Evolutionary conservation across 1,140 invertebrate genomes (phyloP).

Genomic region (Dreissena rostriformis): DNA sequence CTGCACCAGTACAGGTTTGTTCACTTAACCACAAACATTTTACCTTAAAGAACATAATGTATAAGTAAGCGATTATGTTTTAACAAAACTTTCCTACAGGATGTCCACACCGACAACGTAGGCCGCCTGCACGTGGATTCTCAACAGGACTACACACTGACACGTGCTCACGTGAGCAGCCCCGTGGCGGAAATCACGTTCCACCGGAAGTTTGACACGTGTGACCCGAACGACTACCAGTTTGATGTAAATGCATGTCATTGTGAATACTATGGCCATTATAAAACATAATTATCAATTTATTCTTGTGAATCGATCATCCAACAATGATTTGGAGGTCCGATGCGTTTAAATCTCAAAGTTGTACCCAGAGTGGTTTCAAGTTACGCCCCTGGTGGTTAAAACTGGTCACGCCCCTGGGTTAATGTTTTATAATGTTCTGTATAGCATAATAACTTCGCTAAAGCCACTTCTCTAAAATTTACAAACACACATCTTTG

Average conservation of each 20-base stretch:
- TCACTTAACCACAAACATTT: neutral
- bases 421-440: neutral
- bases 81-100: conserved; percentile 82
- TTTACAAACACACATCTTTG: too few species aligned
- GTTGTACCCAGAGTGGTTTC: neutral
- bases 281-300: neutral
- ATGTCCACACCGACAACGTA: conserved; percentile 87
- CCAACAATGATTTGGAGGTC: neutral
- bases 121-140: conserved; percentile 87
- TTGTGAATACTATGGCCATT: neutral
- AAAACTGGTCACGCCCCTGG: neutral
- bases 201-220: conserved; percentile 95
- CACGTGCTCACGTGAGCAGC: conserved; percentile 78
- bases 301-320: neutral
- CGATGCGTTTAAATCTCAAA: neutral
- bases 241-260: conserved; percentile 87
- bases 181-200: conserved; percentile 82
- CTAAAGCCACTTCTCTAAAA: too few species aligned
- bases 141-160: conserved; percentile 89
- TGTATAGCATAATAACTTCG: too few species aligned
- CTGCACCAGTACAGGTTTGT: neutral
- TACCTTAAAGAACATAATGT: neutral
- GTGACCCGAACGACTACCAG: conserved; percentile 93
- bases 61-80: neutral
- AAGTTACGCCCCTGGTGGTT: neutral